Conservation (phyloP, 2,888 invertebrate genomes). For the Mythimna loreyi region DNA sequence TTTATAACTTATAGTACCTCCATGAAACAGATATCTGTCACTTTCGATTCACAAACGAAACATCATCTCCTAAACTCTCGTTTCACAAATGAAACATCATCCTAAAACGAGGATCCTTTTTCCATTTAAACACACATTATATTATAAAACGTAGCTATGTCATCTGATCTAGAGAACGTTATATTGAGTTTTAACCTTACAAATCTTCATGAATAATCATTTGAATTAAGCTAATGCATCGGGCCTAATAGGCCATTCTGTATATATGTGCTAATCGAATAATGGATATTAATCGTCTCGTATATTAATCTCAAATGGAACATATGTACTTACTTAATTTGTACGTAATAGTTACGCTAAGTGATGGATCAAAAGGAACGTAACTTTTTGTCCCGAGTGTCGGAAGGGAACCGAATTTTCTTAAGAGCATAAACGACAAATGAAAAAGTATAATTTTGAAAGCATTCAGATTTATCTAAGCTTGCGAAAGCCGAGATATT, state of each 20-base stretch:
- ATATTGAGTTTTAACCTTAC: constrained; percentile 44
- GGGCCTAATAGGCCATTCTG: constrained; percentile 60
- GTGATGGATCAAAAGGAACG: neutral
- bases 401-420: neutral
- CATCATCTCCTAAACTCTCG: constrained; percentile 14
- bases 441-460: no score
- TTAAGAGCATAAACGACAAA: no score
- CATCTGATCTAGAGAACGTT: constrained; percentile 29
- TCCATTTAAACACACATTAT: constrained; percentile 13
- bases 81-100: constrained; percentile 30
- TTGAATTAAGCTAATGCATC: constrained; percentile 68
- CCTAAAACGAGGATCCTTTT: constrained; percentile 8
- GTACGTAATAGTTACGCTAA: neutral
- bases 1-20: neutral
- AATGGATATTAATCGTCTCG: constrained; percentile 58
- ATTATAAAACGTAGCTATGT: constrained; percentile 38
- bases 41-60: constrained; percentile 25
- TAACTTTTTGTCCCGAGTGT: neutral
- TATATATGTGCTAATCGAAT: constrained; percentile 57
- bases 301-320: constrained; percentile 51
- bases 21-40: neutral
- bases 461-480: no score
- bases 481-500: no score
- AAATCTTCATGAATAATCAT: constrained; percentile 69
- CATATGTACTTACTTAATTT: neutral